Evolutionary conservation across 2,888 invertebrate genomes (phyloP), one percentile per base, ranked within the genome.

Genomic region (Erannis defoliaria): DNA sequence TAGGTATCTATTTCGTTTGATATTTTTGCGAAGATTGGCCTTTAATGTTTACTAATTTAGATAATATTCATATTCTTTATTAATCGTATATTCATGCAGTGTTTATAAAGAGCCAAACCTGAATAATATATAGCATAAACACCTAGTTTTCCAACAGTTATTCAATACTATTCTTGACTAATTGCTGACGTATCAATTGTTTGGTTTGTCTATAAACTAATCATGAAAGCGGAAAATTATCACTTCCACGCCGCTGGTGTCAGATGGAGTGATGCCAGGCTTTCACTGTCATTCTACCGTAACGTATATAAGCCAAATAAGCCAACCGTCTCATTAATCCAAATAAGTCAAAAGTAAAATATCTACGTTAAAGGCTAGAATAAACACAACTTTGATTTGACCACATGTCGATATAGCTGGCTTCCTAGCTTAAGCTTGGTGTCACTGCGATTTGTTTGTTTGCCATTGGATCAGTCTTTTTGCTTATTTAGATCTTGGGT

Each of bases 231-330:
- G 90, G 90, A 90, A 89, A 89, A 89, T 87, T 81, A 55, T 55
- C 45, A 45, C 37, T 31, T 16, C 19, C 45, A 85, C 85, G 61
- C 65, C 60, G 45, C 45, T 74, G 77, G 78, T 84, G 87, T 85
- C 88, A 88, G 79, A 82, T 90, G 91, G 89, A 82, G 62, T 45
- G 12, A 0, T 78, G 90, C 91, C 91, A 90, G 80, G 26, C 42
- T 49, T 51, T 58, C 63, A 35, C 56, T 57, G 40, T 37, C 38
- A 37, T 49, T 55, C 14, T 23, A 8, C 23, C 1, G 23, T 23
- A 8, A n/a, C 1, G 23, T 23, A n/a, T n/a, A 23, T 43, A 10
- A 40, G 9, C 23, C 9, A 23, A 23, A 42, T n/a, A 9, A 23
- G 21, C n/a, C 21, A 43, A 23, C n/a, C n/a, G 23, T 8, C n/a